Conservation (phyloP, 2,888 invertebrate species). For the Galerucella pusilla region DNA sequence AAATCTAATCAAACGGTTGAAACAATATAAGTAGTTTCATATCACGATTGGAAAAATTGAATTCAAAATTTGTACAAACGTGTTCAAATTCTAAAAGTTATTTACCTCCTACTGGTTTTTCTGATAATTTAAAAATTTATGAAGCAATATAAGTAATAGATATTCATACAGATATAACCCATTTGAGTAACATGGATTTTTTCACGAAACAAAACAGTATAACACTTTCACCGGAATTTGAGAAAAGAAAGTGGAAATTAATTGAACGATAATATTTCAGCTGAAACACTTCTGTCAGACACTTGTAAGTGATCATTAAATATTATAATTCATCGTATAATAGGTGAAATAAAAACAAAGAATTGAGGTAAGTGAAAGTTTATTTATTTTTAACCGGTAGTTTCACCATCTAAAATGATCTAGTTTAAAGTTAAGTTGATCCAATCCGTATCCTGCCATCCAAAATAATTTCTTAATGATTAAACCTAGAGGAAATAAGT, state of each 20-base stretch:
- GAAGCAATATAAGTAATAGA: too few species aligned
- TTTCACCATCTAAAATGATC: background rate
- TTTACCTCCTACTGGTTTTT: too few species aligned
- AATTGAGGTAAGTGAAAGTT: constrained; percentile 1
- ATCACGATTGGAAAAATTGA: too few species aligned
- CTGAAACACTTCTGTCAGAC: background rate
- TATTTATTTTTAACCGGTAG: background rate
- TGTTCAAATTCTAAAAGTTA: too few species aligned
- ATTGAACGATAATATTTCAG: background rate
- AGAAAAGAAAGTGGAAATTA: background rate
- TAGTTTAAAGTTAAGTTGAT: background rate
- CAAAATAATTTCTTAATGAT: background rate
- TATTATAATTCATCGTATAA: background rate
- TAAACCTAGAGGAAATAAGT: too few species aligned
- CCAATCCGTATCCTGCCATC: background rate
- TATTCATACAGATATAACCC: too few species aligned
- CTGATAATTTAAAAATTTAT: too few species aligned
- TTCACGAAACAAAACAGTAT: background rate
- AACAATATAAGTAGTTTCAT: too few species aligned
- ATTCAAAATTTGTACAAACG: too few species aligned
- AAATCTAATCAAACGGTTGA: too few species aligned
- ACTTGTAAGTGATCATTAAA: background rate
- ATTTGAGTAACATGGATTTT: too few species aligned
- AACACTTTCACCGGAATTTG: background rate
- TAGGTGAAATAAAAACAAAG: background rate